Conservation (phyloP, 2,113 vertebrate genomes). For the Ammodytes marinus region DNA sequence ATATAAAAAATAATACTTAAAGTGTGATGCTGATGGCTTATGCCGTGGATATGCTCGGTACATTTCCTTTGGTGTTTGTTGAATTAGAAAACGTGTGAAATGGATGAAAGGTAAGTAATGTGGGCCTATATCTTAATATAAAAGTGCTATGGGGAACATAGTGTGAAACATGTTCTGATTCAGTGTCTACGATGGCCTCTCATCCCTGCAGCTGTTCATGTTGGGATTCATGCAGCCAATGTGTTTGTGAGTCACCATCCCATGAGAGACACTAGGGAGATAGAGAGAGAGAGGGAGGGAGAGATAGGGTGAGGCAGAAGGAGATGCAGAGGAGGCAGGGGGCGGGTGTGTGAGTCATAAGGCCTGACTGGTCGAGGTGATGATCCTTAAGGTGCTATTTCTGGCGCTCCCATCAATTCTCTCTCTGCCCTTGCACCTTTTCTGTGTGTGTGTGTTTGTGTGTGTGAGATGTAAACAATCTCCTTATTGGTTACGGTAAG, state of each 20-base stretch:
- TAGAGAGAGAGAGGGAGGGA: conserved; percentile 18
- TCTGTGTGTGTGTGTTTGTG: conserved; percentile 18
- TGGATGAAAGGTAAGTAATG: neutral
- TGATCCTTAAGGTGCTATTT: conserved; percentile 75
- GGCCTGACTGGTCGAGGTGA: conserved; percentile 62
- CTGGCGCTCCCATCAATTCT: conserved; percentile 70
- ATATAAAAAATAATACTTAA: neutral
- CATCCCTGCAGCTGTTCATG: conserved; percentile 59
- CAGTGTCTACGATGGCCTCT: conserved; percentile 33
- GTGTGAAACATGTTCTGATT: conserved; percentile 62
- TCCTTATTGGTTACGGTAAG: conserved; percentile 43
- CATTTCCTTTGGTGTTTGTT: neutral
- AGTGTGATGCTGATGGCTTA: neutral
- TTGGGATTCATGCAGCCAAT: conserved; percentile 53
- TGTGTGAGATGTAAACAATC: conserved; percentile 15
- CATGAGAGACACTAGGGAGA: conserved; percentile 19
- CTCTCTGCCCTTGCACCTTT: conserved; percentile 31
- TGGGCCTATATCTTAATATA: too few species aligned
- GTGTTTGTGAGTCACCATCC: conserved; percentile 69
- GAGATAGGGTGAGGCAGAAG: conserved; percentile 26
- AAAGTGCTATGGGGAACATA: neutral
- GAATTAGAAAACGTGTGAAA: neutral
- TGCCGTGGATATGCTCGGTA: neutral
- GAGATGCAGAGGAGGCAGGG: conserved; percentile 19
- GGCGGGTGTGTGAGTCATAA: conserved; percentile 63